A percentile compares a stretch with the other conserved stretches of the same genome.
Evolutionary conservation across 2,888 invertebrate genomes (phyloP).

Genomic region (Dysmachus trigonus): DNA sequence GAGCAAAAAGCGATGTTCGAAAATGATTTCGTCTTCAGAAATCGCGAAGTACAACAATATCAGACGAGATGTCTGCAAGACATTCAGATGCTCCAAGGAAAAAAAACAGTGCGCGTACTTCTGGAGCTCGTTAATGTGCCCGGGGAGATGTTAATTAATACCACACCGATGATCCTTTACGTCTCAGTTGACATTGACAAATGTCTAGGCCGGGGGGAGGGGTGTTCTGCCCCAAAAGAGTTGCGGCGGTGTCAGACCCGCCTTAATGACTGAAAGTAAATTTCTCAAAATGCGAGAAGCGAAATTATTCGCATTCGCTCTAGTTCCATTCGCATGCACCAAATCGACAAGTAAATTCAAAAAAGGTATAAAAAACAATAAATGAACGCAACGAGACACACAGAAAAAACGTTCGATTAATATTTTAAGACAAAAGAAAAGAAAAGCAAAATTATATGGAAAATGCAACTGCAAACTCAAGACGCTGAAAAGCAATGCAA

Average conservation of each 20-base stretch:
- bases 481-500: not conserved
- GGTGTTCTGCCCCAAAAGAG: not conserved
- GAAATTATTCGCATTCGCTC: not conserved
- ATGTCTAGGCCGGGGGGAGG: not conserved
- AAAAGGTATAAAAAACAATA: not conserved
- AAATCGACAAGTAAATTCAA: not conserved
- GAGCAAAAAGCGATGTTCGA: not conserved
- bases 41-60: not conserved
- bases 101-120: not conserved
- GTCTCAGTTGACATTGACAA: not conserved
- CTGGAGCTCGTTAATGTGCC: not conserved
- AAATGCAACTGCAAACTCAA: not conserved
- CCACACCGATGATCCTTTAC: not conserved
- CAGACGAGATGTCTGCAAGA: not conserved
- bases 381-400: not conserved
- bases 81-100: not conserved
- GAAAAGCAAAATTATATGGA: not conserved
- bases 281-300: not conserved
- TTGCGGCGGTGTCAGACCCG: not conserved
- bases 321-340: not conserved
- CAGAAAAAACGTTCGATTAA: conserved; percentile 5
- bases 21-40: not conserved
- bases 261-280: not conserved
- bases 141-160: not conserved
- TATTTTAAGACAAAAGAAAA: not conserved